Evolutionary conservation across 2,888 invertebrate genomes (phyloP), one percentile per base, ranked within the genome.

Genomic region (Timema podura): DNA sequence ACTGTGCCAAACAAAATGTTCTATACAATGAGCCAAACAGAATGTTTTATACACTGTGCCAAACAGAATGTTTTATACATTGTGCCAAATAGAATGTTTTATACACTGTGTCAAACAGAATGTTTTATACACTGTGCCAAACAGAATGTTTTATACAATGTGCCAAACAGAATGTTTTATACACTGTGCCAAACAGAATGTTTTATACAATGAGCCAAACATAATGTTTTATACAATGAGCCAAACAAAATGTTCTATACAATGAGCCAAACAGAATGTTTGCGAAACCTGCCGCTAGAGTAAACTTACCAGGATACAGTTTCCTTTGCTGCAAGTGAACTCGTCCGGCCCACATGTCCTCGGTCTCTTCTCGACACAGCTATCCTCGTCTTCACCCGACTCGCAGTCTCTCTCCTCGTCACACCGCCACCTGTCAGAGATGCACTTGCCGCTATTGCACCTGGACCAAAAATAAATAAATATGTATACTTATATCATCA

Each of bases 381-480:
- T 87, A 10, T 86, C 83, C 79, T 93, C 92, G 77, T 93, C 93
- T 75, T 91, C 92, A 3, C 91, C 91, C 30, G 88, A 88, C 67
- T 89, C 88, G 77, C 94, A 94, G 78, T 94, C 93, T 67, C 89
- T 85, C 77, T 92, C 91, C 66, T 87, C 88, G 77, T 94, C 93
- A 79, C 93, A 94, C 70, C 87, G 86, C 87, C 90, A 92, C 10
- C 89, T 86, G 72, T 88, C 87, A 5, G 90, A 89, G 54, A 94
- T 92, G 77, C 94, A 94, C 75, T 89, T 90, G 2, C 91, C 91
- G 76, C 88, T 91, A 70, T 82, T 85, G 76, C 92, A 92, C 78
- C 90, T 90, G 75, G 46, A 44, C 30, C 30, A 30, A 30, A 30
- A 30, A 30, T 2, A 30, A 30, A 30, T 30, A 30, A 2, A 30